phyloP scores from a whole-genome alignment of 2,888 invertebrate genomes.

The Dicycla oo region DNA sequence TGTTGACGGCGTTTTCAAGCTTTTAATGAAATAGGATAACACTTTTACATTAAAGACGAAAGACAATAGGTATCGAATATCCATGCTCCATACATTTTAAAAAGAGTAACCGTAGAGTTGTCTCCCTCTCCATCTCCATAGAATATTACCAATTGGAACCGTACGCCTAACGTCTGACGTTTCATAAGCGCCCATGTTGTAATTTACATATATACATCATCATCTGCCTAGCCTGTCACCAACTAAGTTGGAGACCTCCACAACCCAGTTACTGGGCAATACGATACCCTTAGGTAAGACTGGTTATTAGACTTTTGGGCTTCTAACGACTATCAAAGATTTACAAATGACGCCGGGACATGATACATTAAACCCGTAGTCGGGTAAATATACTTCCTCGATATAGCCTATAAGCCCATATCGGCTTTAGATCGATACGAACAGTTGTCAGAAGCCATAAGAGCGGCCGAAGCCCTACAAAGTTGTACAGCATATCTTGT shows the following conservation, averaged over 20 bases:
- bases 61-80: background rate
- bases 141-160: background rate
- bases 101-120: background rate
- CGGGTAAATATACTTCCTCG: background rate
- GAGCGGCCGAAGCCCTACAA: slow-evolving; percentile 6
- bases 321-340: background rate
- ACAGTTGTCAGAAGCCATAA: slow-evolving; percentile 26
- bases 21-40: background rate
- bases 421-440: slow-evolving; percentile 21
- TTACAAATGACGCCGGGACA: background rate
- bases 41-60: background rate
- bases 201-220: too few relatives aligned
- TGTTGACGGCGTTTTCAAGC: too few relatives aligned
- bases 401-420: slow-evolving; percentile 11
- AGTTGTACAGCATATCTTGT: background rate
- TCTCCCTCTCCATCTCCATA: background rate
- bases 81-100: background rate
- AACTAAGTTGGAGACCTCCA: too few relatives aligned
- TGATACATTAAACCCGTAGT: background rate
- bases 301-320: background rate
- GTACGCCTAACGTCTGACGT: background rate
- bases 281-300: background rate
- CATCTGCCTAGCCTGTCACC: too few relatives aligned
- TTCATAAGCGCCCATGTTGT: too few relatives aligned
- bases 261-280: background rate